phyloP scores from a whole-genome alignment of 1,140 invertebrate genomes.

The Drosophila equinoxialis region DNA sequence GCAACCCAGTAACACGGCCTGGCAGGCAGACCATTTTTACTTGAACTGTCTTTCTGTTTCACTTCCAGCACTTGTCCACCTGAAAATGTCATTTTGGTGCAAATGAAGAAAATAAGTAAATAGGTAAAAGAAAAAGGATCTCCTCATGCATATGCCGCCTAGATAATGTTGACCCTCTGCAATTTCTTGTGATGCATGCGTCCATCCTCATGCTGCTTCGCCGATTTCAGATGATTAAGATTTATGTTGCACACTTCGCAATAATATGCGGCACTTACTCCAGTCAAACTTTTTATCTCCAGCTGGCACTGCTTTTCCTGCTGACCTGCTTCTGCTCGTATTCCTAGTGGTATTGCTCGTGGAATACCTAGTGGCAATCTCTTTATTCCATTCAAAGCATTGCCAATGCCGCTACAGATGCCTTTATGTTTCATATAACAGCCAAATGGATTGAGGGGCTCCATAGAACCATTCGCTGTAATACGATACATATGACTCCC shows the following conservation, averaged over 20 bases:
- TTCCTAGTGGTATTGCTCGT: not conserved
- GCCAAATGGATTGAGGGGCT: conserved; percentile 35
- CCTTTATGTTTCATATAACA: conserved; percentile 17
- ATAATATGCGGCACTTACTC: conserved; percentile 85
- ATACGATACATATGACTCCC: conserved; percentile 50
- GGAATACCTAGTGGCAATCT: no score
- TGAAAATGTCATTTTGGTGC: not conserved
- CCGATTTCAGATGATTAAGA: conserved; percentile 85
- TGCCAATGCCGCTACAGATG: not conserved
- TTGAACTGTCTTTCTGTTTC: not conserved
- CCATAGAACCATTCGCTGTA: conserved; percentile 35
- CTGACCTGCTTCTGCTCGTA: conserved; percentile 48
- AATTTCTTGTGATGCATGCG: conserved; percentile 84
- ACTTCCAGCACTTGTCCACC: not conserved
- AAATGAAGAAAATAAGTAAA: not conserved
- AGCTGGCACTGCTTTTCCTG: conserved; percentile 83
- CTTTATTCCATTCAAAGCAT: not conserved
- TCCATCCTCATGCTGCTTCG: conserved; percentile 86
- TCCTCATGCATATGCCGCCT: conserved; percentile 9
- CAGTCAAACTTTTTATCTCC: conserved; percentile 73
- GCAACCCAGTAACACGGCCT: conserved; percentile 40
- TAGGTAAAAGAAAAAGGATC: not conserved
- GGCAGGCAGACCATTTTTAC: conserved; percentile 1
- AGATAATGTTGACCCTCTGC: conserved; percentile 4
- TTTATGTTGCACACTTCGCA: conserved; percentile 86